Percentiles rank a stretch among this genome's conserved stretches.
Evolutionary conservation across 1,140 invertebrate species (phyloP).

Genomic region (Scaptomyza pallida): DNA sequence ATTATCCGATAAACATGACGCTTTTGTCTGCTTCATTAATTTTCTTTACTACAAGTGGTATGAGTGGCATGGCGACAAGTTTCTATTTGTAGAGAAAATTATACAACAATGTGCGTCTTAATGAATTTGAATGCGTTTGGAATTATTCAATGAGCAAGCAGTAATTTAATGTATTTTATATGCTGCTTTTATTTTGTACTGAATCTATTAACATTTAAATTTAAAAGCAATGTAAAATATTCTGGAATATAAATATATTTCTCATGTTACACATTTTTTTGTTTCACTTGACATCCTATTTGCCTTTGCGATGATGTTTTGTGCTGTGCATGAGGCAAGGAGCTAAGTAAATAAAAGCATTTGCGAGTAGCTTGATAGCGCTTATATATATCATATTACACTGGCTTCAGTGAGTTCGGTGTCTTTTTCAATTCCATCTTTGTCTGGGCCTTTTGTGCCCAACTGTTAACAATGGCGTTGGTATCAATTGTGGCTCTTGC

Average conservation of each 20-base stretch:
- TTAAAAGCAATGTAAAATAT: not conserved
- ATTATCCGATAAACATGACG: not conserved
- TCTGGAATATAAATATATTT: not conserved
- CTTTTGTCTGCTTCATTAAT: not conserved
- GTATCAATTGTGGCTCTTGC: conserved; percentile 50
- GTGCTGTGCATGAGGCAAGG: not conserved
- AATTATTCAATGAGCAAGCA: not conserved
- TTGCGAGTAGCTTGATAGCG: conserved; percentile 37
- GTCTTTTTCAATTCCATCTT: conserved; percentile 20
- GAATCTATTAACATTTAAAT: not conserved
- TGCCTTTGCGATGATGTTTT: not conserved
- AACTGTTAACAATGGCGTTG: conserved; percentile 55
- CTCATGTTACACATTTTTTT: too few species aligned
- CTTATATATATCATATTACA: conserved; percentile 32
- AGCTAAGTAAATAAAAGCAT: conserved; percentile 56
- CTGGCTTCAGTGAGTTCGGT: conserved; percentile 9
- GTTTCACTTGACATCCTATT: not conserved
- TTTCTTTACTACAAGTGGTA: not conserved
- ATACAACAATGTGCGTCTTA: not conserved
- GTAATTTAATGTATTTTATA: too few species aligned
- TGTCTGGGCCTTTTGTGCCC: conserved; percentile 51
- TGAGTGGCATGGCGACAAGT: not conserved
- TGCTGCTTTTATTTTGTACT: too few species aligned
- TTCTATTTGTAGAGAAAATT: not conserved
- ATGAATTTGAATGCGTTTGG: not conserved